Evolutionary conservation across 2,888 invertebrate species (phyloP).

Genomic region (Parascotia fuliginaria): DNA sequence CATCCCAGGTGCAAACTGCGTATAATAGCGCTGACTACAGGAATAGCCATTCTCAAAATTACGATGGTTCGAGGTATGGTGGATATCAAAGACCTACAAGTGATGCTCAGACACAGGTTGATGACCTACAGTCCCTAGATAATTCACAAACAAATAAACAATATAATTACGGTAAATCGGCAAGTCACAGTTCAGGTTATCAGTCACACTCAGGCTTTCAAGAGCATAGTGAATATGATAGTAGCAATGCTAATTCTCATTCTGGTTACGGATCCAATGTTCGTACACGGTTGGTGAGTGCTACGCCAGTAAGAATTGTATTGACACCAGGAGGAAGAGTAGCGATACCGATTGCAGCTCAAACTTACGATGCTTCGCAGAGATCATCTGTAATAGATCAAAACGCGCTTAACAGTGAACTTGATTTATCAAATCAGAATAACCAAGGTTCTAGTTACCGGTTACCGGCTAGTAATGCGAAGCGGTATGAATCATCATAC

Average conservation of each 20-base stretch:
- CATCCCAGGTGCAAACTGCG: constrained; percentile 27
- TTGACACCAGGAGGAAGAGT: constrained; percentile 68
- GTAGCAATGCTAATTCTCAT: constrained; percentile 47
- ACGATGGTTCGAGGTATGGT: constrained; percentile 32
- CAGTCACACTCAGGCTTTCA: constrained; percentile 56
- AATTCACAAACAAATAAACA: constrained; percentile 44
- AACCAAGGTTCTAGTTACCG: constrained; percentile 41
- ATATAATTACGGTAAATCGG: constrained; percentile 50
- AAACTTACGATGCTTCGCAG: constrained; percentile 52
- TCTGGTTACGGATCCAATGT: constrained; percentile 48
- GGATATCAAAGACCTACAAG: constrained; percentile 4
- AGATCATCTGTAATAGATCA: constrained; percentile 53
- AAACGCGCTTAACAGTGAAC: constrained; percentile 59
- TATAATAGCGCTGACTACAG: constrained; percentile 40
- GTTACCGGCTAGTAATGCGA: constrained; percentile 55
- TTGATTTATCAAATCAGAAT: constrained; percentile 54
- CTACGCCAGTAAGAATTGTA: constrained; percentile 64
- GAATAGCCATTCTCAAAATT: constrained; percentile 47
- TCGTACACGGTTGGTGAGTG: constrained; percentile 51
- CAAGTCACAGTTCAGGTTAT: constrained; percentile 49
- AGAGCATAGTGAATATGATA: constrained; percentile 43
- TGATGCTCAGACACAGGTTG: constrained; percentile 17
- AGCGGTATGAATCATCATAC: constrained; percentile 75
- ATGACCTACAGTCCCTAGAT: constrained; percentile 51
- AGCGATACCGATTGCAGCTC: constrained; percentile 64